phyloP scores from a whole-genome alignment of 2,113 vertebrate species.

The Seriola rivoliana region DNA sequence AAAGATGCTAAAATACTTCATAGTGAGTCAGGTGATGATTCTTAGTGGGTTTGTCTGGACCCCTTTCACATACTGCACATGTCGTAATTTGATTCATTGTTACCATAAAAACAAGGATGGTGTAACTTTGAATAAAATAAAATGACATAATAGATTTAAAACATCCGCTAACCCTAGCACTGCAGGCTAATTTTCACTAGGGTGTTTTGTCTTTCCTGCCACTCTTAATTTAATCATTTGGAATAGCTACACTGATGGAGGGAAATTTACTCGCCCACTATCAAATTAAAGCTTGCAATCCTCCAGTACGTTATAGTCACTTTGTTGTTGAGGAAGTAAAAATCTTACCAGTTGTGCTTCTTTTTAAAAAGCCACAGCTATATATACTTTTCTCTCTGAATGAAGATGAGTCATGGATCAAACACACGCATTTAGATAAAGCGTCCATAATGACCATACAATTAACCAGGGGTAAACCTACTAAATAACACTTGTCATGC shows the following conservation, averaged over 20 bases:
- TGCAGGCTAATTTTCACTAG: neutral
- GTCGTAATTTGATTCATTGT: neutral
- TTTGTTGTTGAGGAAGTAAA: slow-evolving; percentile 4
- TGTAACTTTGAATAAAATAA: neutral
- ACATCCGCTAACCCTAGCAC: neutral
- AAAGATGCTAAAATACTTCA: no score
- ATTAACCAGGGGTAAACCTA: neutral
- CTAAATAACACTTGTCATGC: slow-evolving; percentile 22
- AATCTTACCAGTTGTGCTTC: neutral
- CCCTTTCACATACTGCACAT: neutral
- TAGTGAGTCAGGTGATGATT: neutral
- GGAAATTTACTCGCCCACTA: neutral
- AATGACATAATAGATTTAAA: neutral
- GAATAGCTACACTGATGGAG: neutral
- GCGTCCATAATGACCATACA: slow-evolving; percentile 7
- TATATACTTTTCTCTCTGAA: neutral
- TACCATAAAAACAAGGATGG: neutral
- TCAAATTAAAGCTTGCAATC: slow-evolving; percentile 2
- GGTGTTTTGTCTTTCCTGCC: slow-evolving; percentile 15
- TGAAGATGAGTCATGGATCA: slow-evolving; percentile 22
- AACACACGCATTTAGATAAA: slow-evolving; percentile 14
- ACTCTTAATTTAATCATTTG: neutral
- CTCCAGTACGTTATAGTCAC: neutral
- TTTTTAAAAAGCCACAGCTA: neutral
- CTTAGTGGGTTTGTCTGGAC: neutral